Evolutionary conservation across 2,797 vertebrate species (phyloP).

Genomic region (Artibeus lituratus): DNA sequence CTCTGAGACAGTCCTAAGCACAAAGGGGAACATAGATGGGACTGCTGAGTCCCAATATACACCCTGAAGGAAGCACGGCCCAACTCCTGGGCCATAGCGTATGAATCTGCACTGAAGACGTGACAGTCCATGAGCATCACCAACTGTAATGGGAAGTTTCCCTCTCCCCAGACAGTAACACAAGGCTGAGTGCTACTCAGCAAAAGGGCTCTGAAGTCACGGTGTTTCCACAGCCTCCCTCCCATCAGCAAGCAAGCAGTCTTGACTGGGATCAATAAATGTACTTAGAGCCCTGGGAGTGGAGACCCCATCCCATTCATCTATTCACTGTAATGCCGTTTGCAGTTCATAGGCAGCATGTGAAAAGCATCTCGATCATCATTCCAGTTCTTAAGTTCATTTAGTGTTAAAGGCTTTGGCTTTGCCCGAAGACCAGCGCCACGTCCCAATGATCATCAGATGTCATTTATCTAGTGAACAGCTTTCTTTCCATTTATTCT

Average conservation of each 20-base stretch:
- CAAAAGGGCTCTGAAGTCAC: background rate
- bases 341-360: background rate
- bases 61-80: background rate
- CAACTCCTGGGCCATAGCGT: accelerated
- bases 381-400: background rate
- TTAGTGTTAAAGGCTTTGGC: background rate
- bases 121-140: background rate
- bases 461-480: background rate
- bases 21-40: background rate
- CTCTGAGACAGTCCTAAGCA: background rate
- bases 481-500: background rate
- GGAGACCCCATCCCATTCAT: too few relatives aligned
- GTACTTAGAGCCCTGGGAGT: background rate
- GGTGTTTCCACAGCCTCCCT: background rate
- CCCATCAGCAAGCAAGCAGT: background rate
- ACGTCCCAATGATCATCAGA: background rate
- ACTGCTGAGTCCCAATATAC: background rate
- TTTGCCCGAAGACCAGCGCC: background rate
- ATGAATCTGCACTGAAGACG: background rate
- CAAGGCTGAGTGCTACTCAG: background rate
- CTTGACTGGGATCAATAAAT: background rate
- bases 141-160: background rate
- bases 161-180: background rate
- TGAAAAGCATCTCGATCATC: background rate
- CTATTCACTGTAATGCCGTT: background rate